phyloP scores from a whole-genome alignment of 2,888 invertebrate species.

The Atrina japonica region DNA sequence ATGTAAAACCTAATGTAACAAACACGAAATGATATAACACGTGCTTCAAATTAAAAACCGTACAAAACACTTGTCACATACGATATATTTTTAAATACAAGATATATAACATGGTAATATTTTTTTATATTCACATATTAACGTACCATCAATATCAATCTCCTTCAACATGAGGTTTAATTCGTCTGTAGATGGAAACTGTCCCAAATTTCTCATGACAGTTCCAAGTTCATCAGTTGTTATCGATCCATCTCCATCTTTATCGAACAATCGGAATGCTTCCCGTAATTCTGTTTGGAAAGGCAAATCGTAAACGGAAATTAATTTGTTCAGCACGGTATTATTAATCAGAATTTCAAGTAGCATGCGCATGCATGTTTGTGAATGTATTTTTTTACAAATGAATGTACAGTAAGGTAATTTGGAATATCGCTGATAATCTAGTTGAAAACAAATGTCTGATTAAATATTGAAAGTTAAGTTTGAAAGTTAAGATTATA shows the following conservation, averaged over 20 bases:
- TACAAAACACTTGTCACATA: too few relatives aligned
- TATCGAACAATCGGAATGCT: conserved; percentile 77
- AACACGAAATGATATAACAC: too few relatives aligned
- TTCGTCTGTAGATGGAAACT: conserved; percentile 74
- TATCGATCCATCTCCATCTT: conserved; percentile 77
- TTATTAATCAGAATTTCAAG: background rate
- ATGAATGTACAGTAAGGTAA: too few relatives aligned
- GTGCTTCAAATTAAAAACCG: too few relatives aligned
- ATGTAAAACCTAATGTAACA: too few relatives aligned
- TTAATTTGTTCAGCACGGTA: background rate
- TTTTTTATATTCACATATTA: background rate
- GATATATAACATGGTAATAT: too few relatives aligned
- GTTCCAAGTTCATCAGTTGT: conserved; percentile 75
- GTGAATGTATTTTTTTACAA: background rate
- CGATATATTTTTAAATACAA: too few relatives aligned
- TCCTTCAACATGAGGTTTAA: conserved; percentile 74
- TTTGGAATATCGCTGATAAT: too few relatives aligned
- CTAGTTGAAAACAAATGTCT: too few relatives aligned
- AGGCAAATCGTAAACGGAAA: conserved; percentile 1
- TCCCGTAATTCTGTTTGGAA: conserved; percentile 68
- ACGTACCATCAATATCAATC: conserved; percentile 76
- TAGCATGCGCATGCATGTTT: too few relatives aligned
- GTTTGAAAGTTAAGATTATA: too few relatives aligned
- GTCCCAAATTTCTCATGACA: conserved; percentile 75
- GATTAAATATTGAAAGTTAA: too few relatives aligned